Percentiles rank a stretch among this genome's conserved stretches.
These are phyloP conservation scores for Telmatochromis sp. DNA, from an alignment of 2,113 vertebrate species.

Conservation along the genomic window DNA sequence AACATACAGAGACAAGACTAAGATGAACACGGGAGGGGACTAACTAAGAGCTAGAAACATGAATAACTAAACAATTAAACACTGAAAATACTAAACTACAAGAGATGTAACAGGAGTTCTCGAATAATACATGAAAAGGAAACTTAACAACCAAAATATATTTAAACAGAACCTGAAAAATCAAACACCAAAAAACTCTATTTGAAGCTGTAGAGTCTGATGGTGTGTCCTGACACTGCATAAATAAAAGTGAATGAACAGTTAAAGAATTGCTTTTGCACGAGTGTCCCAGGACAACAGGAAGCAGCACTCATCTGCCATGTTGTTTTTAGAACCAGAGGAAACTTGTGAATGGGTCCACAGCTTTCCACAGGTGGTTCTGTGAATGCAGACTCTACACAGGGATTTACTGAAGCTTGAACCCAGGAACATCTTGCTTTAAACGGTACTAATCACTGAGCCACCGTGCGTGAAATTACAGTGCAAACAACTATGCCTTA, in stretches of 20 bases:
- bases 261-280: neutral
- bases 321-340: neutral
- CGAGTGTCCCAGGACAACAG: neutral
- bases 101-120: neutral
- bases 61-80: neutral
- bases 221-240: neutral
- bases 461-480: neutral
- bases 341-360: neutral
- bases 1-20: neutral
- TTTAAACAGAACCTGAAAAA: neutral
- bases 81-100: neutral
- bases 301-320: neutral
- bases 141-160: neutral
- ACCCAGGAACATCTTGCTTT: neutral
- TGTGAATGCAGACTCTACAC: neutral
- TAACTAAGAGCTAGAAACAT: neutral
- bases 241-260: neutral
- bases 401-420: neutral
- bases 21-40: neutral
- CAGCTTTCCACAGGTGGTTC: neutral
- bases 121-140: neutral
- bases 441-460: neutral
- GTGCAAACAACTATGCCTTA: neutral
- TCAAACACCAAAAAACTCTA: neutral
- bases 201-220: neutral